These are phyloP conservation scores for Poeciliopsis turneri DNA, from an alignment of 2,797 vertebrate species.

Conservation along the genomic window DNA sequence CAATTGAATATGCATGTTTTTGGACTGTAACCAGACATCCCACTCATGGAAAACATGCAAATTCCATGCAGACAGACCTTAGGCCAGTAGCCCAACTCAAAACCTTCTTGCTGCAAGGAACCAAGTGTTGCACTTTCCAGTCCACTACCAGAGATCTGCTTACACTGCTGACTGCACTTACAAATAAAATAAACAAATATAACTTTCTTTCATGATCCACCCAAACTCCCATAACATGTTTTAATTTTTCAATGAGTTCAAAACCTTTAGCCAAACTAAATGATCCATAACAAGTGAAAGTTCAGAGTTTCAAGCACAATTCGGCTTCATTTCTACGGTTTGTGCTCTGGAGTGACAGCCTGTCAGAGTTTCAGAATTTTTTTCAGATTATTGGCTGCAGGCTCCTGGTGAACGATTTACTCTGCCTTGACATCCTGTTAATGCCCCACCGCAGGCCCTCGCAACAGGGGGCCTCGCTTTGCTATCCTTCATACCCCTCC, in stretches of 20 bases:
- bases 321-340: not conserved
- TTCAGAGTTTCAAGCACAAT: not conserved
- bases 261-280: not conserved
- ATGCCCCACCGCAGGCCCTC: constrained; percentile 65
- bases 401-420: constrained; percentile 60
- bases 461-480: constrained; percentile 60
- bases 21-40: not conserved
- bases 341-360: constrained; percentile 18
- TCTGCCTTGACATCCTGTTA: constrained; percentile 66
- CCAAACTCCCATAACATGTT: not conserved
- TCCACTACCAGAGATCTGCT: not conserved
- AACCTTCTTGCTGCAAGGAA: not conserved
- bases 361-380: constrained; percentile 36
- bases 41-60: not conserved
- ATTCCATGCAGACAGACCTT: not conserved
- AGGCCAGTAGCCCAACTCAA: not conserved
- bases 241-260: not conserved
- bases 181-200: not conserved
- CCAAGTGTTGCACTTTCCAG: not conserved
- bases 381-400: constrained; percentile 36
- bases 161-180: not conserved
- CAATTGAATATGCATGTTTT: not conserved
- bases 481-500: constrained; percentile 44
- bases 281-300: not conserved
- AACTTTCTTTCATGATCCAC: not conserved